These are phyloP conservation scores for Cephalopachus bancanus DNA, from an alignment of 2,797 vertebrate species.

Conservation along the genomic window DNA sequence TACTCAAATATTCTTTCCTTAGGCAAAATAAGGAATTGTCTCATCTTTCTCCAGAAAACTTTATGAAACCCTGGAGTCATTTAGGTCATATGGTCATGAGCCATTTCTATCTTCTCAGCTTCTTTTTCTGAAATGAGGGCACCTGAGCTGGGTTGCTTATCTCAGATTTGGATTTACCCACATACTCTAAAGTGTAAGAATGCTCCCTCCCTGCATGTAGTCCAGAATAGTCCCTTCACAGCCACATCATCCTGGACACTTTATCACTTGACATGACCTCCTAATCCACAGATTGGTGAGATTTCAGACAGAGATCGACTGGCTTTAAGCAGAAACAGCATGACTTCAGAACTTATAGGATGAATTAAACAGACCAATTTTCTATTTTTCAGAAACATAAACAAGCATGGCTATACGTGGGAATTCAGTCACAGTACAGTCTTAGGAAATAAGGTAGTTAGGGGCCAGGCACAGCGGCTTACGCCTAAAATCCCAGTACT, in stretches of 20 bases:
- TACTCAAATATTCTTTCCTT: constrained; percentile 53
- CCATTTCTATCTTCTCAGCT: constrained; percentile 55
- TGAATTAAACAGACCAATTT: constrained; percentile 9
- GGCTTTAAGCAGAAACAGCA: not conserved
- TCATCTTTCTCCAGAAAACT: constrained; percentile 37
- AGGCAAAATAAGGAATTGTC: constrained; percentile 46
- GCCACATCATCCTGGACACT: not conserved
- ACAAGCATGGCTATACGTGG: not conserved
- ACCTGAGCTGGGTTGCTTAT: not conserved
- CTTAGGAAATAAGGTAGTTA: constrained; percentile 23
- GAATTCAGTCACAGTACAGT: not conserved
- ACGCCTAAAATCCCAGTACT: too few species aligned
- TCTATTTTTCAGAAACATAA: constrained; percentile 38
- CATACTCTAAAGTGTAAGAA: not conserved
- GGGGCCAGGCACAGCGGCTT: too few species aligned
- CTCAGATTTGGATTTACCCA: constrained; percentile 31
- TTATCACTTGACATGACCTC: constrained; percentile 15
- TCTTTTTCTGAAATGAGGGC: constrained; percentile 59
- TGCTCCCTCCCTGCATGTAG: not conserved
- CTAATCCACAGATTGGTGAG: not conserved
- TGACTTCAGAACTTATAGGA: not conserved
- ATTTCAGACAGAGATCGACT: constrained; percentile 50
- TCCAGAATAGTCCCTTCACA: not conserved
- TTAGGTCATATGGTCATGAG: constrained; percentile 67
- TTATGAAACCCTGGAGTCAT: constrained; percentile 59